Base-by-base conservation (phyloP, 2,797 vertebrate genomes). In the Sebastolobus alascanus region DNA sequence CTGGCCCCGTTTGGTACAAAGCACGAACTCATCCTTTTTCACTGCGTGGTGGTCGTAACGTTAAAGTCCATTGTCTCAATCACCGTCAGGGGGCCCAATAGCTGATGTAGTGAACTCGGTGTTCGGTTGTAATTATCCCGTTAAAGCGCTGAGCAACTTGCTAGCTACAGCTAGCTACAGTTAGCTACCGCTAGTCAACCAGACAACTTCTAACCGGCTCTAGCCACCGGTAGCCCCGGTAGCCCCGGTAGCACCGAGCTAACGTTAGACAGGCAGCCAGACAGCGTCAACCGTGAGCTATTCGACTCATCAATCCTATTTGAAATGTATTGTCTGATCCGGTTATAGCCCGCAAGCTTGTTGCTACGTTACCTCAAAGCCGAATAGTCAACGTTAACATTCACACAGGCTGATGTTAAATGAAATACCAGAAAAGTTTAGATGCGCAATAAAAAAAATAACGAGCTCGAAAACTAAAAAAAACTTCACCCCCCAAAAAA, bases 1-100 rank as follows among this genome's bases (percentile, higher is more conserved):
- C 98, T 99, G 96, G 98, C 98, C 96, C 98, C 98, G 97, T 99
- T 99, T 92, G 97, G 97, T 97, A 99, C 98, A 96, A 98, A 99
- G 96, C 98, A 98, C 97, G 98, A 98, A 98, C 96, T 99, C 98
- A 99, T 99, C 97, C 96, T 95, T 43, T 43, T 92, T 95, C 97
- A 99, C 96, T 97, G 96, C 94, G 96, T 94, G 94, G 96, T 94
- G 94, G 94, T 93, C 91, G 95, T 94, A 65, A 84, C 86, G 84
- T 94, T 86, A 90, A 96, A 95, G 95, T 96, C 98, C 98, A 99
- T 99, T 95, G 97, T 97, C 94, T 97, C 97, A 97, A 96, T 96
- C 95, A 96, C 96, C 96, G 93, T 95, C 95, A 96, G 90, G 80
- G 88, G 87, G 25, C 25, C 25, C 79, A 84, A 84, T 73, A 86